A percentile compares a stretch with the other conserved stretches of the same genome.
Evolutionary conservation across 2,113 vertebrate genomes (phyloP).

Genomic region (Gallinago jamesoni): DNA sequence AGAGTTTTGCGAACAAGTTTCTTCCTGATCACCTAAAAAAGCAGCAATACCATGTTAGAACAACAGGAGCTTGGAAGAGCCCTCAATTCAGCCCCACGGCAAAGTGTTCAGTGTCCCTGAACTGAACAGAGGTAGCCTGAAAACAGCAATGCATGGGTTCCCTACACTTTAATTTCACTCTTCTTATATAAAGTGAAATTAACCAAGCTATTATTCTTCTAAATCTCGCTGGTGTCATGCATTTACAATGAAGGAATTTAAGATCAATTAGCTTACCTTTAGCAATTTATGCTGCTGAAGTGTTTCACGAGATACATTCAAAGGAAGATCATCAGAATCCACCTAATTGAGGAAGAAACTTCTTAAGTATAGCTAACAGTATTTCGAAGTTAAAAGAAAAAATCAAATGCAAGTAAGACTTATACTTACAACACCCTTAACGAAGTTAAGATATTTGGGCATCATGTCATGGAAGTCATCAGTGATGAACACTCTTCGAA

Average conservation of each 20-base stretch:
- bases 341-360: slow-evolving; percentile 75
- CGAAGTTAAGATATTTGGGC: slow-evolving; percentile 97
- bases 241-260: not conserved
- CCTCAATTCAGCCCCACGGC: not conserved
- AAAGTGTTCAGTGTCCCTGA: not conserved
- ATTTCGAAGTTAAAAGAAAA: not conserved
- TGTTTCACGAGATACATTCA: slow-evolving; percentile 98
- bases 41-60: not conserved
- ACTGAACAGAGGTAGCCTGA: not conserved
- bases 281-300: slow-evolving; percentile 97
- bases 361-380: not conserved
- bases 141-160: not conserved
- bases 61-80: not conserved
- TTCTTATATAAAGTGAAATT: not conserved
- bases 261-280: slow-evolving; percentile 77
- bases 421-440: slow-evolving; percentile 94
- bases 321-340: slow-evolving; percentile 96
- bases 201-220: not conserved
- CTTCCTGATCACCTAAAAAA: slow-evolving; percentile 92
- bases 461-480: slow-evolving; percentile 99
- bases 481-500: slow-evolving; percentile 97
- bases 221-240: not conserved
- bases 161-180: not conserved
- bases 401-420: not conserved
- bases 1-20: slow-evolving; percentile 98